phyloP scores from a whole-genome alignment of 2,888 invertebrate species.

The Drosophila histrio region DNA sequence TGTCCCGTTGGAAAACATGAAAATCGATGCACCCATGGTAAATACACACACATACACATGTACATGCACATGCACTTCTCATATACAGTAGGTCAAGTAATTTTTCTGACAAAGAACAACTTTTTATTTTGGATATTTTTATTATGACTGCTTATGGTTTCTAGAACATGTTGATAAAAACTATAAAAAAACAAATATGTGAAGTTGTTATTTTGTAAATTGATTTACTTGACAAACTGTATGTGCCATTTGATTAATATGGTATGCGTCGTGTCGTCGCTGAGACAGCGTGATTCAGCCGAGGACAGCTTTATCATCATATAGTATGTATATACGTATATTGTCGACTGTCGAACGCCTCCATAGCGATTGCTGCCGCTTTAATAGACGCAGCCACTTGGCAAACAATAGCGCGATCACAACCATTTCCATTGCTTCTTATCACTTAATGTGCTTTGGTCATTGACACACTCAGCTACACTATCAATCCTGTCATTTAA shows the following conservation, averaged over 20 bases:
- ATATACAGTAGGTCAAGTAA: background rate
- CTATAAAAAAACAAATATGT: background rate
- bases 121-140: too few relatives aligned
- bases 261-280: conserved; percentile 4
- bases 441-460: conserved; percentile 50
- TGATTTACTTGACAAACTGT: background rate
- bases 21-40: conserved; percentile 91
- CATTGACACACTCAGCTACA: conserved; percentile 60
- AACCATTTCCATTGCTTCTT: conserved; percentile 44
- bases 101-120: background rate
- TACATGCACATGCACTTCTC: background rate
- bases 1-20: conserved; percentile 88
- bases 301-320: conserved; percentile 28
- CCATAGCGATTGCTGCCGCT: conserved; percentile 2
- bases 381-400: conserved; percentile 23
- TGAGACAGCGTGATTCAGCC: conserved; percentile 50
- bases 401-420: conserved; percentile 21
- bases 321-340: background rate
- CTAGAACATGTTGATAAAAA: too few relatives aligned
- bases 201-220: background rate
- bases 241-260: conserved; percentile 16
- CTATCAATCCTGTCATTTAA: conserved; percentile 15
- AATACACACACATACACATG: conserved; percentile 21
- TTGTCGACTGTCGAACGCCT: background rate
- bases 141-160: too few relatives aligned